These are phyloP conservation scores for Amiota minor DNA, from an alignment of 2,888 invertebrate genomes.

Conservation along the genomic window DNA sequence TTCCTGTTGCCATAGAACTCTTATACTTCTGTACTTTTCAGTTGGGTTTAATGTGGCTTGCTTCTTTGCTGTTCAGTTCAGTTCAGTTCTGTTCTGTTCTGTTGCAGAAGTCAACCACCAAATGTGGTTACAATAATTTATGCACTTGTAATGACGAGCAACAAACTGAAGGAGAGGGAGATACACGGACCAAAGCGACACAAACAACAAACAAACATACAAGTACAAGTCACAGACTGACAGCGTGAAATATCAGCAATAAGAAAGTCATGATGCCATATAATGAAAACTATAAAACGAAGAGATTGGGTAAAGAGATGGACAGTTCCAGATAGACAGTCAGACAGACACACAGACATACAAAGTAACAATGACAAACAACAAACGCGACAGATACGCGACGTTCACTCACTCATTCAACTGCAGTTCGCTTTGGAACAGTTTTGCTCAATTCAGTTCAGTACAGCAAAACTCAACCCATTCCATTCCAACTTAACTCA, in stretches of 20 bases:
- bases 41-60: neutral
- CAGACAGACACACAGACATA: slow-evolving; percentile 30
- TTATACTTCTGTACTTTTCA: neutral
- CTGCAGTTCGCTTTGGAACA: slow-evolving; percentile 16
- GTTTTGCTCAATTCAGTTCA: slow-evolving; percentile 35
- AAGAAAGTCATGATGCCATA: no score
- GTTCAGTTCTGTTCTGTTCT: neutral
- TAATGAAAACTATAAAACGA: neutral
- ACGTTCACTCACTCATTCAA: slow-evolving; percentile 19
- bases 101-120: slow-evolving; percentile 53
- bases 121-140: slow-evolving; percentile 68
- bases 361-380: slow-evolving; percentile 34
- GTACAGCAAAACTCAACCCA: slow-evolving; percentile 20
- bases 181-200: no score
- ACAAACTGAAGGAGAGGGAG: slow-evolving; percentile 49
- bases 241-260: neutral
- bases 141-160: slow-evolving; percentile 68
- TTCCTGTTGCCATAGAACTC: neutral
- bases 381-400: slow-evolving; percentile 28
- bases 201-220: neutral
- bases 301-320: slow-evolving; percentile 52
- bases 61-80: neutral
- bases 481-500: slow-evolving; percentile 47
- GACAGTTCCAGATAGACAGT: slow-evolving; percentile 15
- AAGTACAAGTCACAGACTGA: neutral